Base-by-base conservation (phyloP, 2,797 vertebrate genomes). In the Florisuga fusca region DNA sequence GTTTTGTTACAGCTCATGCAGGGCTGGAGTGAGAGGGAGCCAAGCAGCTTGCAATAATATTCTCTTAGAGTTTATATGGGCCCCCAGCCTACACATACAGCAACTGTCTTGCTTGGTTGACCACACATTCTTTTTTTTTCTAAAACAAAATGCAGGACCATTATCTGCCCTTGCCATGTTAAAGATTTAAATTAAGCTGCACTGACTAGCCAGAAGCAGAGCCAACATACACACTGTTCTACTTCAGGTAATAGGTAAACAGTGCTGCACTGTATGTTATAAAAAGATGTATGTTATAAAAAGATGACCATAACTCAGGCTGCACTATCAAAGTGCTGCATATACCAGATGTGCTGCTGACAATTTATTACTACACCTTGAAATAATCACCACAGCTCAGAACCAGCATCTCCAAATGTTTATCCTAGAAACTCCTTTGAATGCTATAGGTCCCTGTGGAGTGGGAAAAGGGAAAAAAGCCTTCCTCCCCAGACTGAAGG, bases 31-130 rank as follows among this genome's bases (percentile, higher is more conserved):
- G 3, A 75, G 54, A 74, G 31, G 13, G 11, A 43, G n/a, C 68
- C 64, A 80, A 64, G 29, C 68, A 89, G 68, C 72, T 80, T 69
- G 85, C 89, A 94, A 87, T 46, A 94, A 48, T 77, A 84, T 66
- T 95, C 73, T 25, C 45, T 55, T 78, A 74, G 58, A 80, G 72
- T 81, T 77, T 72, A 41, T 78, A 79, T 67, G 59, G 93, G 77
- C 58, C 67, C 29, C 54, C 48, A 72, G 61, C 89, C 94, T 76
- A 92, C 68, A 53, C 27, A 68, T 63, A 15, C 29, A 79, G 63
- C 41, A 22, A 57, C 63, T 64, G 91, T 54, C 72, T 84, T 89
- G 72, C 68, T 84, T 72, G 29, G 41, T 53, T 96, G 62, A 90
- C 80, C 66, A 78, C 20, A 69, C 9, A 5, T 23, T 31, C 8